Percentiles rank a stretch among this genome's conserved stretches.
Evolutionary conservation across 2,797 vertebrate species (phyloP).

Genomic region (Synanceia verrucosa): DNA sequence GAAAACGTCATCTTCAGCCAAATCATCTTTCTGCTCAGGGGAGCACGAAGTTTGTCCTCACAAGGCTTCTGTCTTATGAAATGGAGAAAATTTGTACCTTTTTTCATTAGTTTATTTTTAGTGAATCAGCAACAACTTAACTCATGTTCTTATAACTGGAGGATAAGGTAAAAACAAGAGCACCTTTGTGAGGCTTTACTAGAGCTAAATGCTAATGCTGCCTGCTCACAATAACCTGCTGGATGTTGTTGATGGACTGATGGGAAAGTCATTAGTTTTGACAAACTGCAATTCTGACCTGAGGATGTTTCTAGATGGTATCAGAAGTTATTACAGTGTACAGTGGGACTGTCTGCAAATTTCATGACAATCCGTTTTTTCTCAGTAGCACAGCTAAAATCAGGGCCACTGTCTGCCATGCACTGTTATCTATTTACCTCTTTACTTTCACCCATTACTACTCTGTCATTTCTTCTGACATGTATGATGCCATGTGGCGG

Average conservation of each 20-base stretch:
- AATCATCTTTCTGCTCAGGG: not conserved
- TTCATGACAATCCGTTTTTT: no score
- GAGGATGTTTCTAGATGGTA: no score
- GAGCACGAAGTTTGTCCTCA: rapidly evolving
- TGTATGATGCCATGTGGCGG: not conserved
- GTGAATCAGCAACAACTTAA: not conserved
- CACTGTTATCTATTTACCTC: not conserved
- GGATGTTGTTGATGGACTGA: no score
- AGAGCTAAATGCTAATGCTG: no score
- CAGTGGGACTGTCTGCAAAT: no score
- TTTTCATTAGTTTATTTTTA: not conserved
- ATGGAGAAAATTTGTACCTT: not conserved
- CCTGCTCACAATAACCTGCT: no score
- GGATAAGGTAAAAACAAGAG: not conserved
- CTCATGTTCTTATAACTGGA: not conserved
- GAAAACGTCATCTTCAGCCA: not conserved
- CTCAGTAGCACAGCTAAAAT: no score
- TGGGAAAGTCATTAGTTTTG: no score
- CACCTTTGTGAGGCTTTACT: no score
- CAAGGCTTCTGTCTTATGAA: not conserved
- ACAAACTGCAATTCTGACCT: no score
- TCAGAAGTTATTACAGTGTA: no score
- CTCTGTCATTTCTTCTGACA: conserved; percentile 14
- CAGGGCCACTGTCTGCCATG: not conserved
- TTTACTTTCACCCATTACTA: not conserved